Evolutionary conservation across 2,888 invertebrate species (phyloP), one percentile per base, ranked within the genome.

Genomic region (Caenorhabditis sp.): DNA sequence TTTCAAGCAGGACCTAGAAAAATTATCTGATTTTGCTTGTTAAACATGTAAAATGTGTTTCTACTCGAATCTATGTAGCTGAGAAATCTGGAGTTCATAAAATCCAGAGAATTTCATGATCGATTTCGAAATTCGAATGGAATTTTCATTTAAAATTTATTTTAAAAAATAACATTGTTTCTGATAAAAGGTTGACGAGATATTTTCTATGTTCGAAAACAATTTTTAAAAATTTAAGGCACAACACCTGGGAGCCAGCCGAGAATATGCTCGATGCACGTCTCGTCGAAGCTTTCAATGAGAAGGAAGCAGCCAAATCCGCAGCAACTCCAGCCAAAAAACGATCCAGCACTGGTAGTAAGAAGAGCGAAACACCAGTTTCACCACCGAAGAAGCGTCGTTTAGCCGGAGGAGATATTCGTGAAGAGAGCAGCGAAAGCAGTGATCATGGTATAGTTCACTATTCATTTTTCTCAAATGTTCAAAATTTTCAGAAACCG

Each of bases 331-430:
- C 67, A n/a, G 20, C 31, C 12, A 58, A 58, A 20, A 58, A 58
- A 21, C 31, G 36, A 20, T 20, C 4, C 7, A 52, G 52, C 21
- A 17, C 14, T 3, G 43, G 43, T 17, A 3, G 2, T 14, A 43
- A 43, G 14, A 43, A 43, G 17, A 43, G 10, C 14, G 43, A 43
- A 3, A 31, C 50, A 10, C n/a, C 60, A 38, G 23, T 21, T 17
- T 23, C 61, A 10, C 61, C 72, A 1, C 58, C 58, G 56, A 68
- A 63, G 52, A 26, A 65, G 10, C 62, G 59, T 17, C 52, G 77
- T 38, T 52, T 77, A 12, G 77, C 77, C 1, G 77, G 77, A 4
- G 77, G 77, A 31, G 69, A 71, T 0, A 72, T 77, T 10, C 69
- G 77, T 26, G 69, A 70, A 20, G 77, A 77, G 49, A 74, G 74